Base-by-base conservation (phyloP, 2,797 vertebrate genomes). In the Ibycter americanus region DNA sequence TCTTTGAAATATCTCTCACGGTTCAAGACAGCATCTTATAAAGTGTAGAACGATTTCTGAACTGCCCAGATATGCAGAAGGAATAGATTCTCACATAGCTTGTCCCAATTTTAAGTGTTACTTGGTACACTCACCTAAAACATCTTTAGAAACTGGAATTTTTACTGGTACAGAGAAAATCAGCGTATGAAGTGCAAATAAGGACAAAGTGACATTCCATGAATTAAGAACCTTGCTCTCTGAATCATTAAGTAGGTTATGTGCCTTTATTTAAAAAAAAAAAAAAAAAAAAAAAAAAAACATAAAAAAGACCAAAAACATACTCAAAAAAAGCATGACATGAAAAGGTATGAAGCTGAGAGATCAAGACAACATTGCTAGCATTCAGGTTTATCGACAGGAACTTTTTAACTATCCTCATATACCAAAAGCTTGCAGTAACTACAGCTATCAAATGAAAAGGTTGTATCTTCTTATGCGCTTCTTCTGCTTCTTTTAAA, bases 1-100 rank as follows among this genome's bases (percentile, higher is more conserved):
- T 94, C 96, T 96, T 96, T 95, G 89, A 96, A 95, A 95, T 76
- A 93, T 94, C 90, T 73, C 91, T 93, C 59, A 56, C 44, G 82
- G 93, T 63, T 94, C 82, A 59, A 89, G 80, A n/a, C 80, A 67
- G 79, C 38, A 23, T 52, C 86, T 92, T 76, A 81, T 7, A 59
- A 87, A 90, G 73, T 36, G 70, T 21, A 87, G 32, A 93, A 77
- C 3, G 55, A 71, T 70, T 96, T 89, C 76, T 84, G 42, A 91
- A 27, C 74, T 54, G 58, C 73, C 83, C 82, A 49, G 76, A 63
- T 83, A 66, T 3, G 62, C 77, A 77, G 89, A 56, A 44, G 42
- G 86, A 85, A 56, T 1, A 83, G 55, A 83, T 47, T 83, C 62
- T 54, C 31, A 5, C 44, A 8, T 15, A 76, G 58, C 58, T 40